These are phyloP conservation scores for Ciconia nigra DNA, from an alignment of 2,797 vertebrate species.

Conservation along the genomic window DNA sequence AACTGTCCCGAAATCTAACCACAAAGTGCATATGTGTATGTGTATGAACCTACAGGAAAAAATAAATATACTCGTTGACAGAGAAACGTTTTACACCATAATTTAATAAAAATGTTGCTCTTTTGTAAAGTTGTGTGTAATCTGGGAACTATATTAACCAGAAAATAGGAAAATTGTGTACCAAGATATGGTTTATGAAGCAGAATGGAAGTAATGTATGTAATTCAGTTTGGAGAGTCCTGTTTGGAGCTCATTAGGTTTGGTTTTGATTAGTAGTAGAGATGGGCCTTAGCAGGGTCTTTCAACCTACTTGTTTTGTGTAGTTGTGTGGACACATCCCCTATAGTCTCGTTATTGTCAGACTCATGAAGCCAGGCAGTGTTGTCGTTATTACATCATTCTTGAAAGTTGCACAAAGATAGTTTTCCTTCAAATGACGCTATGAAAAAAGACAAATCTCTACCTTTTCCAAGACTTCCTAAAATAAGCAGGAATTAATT, in stretches of 20 bases:
- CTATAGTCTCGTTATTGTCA: neutral
- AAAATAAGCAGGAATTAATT: neutral
- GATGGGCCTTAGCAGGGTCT: neutral
- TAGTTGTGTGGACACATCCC: neutral
- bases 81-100: conserved; percentile 30
- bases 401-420: neutral
- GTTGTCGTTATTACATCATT: neutral
- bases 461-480: neutral
- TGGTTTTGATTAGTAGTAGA: neutral
- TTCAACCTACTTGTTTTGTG: neutral
- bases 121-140: conserved; percentile 34
- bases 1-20: conserved; percentile 37
- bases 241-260: conserved; percentile 31
- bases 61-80: conserved; percentile 17
- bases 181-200: conserved; percentile 41
- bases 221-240: conserved; percentile 36
- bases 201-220: conserved; percentile 15
- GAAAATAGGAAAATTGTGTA: conserved; percentile 52
- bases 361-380: neutral
- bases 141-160: conserved; percentile 48
- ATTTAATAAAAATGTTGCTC: conserved; percentile 36
- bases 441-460: neutral
- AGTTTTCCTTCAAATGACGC: neutral
- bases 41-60: conserved; percentile 21
- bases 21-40: neutral